phyloP scores from a whole-genome alignment of 2,888 invertebrate species.

The Nineta flava region DNA sequence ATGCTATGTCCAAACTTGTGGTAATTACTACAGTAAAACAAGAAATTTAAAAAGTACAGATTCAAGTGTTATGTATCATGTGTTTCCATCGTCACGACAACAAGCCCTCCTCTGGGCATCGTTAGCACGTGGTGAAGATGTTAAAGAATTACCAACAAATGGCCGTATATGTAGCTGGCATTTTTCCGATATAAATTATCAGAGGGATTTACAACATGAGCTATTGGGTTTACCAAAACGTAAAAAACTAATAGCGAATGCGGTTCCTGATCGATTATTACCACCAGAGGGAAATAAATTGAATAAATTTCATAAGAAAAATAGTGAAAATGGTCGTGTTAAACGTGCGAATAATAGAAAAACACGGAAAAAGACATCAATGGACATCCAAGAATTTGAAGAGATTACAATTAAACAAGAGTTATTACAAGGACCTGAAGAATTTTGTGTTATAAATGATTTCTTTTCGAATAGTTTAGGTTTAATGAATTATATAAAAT shows the following conservation, averaged over 20 bases:
- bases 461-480: neutral
- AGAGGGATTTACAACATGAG: slow-evolving; percentile 36
- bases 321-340: slow-evolving; percentile 7
- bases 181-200: slow-evolving; percentile 33
- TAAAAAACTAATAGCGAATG: slow-evolving; percentile 30
- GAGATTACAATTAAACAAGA: slow-evolving; percentile 9
- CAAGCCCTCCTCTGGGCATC: slow-evolving; percentile 30
- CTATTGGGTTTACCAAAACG: slow-evolving; percentile 34
- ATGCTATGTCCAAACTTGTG: slow-evolving; percentile 34
- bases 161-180: slow-evolving; percentile 35
- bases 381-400: slow-evolving; percentile 8
- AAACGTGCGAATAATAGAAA: neutral
- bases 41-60: slow-evolving; percentile 18
- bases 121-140: slow-evolving; percentile 27
- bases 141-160: slow-evolving; percentile 24
- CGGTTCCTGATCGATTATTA: slow-evolving; percentile 26
- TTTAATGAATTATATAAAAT: neutral
- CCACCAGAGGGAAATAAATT: slow-evolving; percentile 10
- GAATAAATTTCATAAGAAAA: neutral
- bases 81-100: slow-evolving; percentile 31
- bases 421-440: slow-evolving; percentile 5
- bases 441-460: neutral
- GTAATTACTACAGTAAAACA: slow-evolving; percentile 35
- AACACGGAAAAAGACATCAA: neutral
- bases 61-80: slow-evolving; percentile 32